Evolutionary conservation across 2,113 vertebrate species (phyloP).

Genomic region (Spheniscus mendiculus): DNA sequence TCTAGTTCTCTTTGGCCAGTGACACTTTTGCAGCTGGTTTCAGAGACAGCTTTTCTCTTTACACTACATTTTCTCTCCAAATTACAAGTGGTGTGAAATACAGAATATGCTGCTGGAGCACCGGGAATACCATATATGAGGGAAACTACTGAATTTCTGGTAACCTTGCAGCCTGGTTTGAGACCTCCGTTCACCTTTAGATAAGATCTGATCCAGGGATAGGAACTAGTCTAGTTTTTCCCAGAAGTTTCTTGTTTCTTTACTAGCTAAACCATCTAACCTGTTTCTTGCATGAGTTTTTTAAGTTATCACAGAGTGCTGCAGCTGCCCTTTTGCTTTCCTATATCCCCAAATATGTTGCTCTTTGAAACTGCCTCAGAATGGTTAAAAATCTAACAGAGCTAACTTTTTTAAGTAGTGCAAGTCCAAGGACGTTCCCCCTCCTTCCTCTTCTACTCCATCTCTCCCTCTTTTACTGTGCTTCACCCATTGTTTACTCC

Average conservation of each 20-base stretch:
- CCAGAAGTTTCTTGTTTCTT: not conserved
- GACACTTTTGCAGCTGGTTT: not conserved
- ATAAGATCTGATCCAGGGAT: not conserved
- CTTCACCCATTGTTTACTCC: not conserved
- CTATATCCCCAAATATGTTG: not conserved
- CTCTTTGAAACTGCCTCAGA: not conserved
- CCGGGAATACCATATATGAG: not conserved
- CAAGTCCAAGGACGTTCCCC: accelerated
- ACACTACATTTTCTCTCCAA: not conserved
- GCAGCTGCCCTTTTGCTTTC: not conserved
- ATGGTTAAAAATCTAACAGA: not conserved
- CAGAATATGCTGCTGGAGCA: not conserved
- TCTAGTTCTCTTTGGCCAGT: not conserved
- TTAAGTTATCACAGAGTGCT: not conserved
- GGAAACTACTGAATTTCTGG: not conserved
- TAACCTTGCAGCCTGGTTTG: not conserved
- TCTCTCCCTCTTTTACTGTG: not conserved
- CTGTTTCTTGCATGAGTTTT: not conserved
- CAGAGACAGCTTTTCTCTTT: not conserved
- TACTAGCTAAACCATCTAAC: not conserved
- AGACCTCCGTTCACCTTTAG: not conserved
- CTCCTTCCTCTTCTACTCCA: not conserved
- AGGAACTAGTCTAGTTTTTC: not conserved
- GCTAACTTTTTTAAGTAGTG: not conserved
- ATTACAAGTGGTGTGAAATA: not conserved